Percentiles rank a stretch among this genome's conserved stretches.
Evolutionary conservation across 1,140 invertebrate genomes (phyloP).

Genomic region (Cephus cinctus): DNA sequence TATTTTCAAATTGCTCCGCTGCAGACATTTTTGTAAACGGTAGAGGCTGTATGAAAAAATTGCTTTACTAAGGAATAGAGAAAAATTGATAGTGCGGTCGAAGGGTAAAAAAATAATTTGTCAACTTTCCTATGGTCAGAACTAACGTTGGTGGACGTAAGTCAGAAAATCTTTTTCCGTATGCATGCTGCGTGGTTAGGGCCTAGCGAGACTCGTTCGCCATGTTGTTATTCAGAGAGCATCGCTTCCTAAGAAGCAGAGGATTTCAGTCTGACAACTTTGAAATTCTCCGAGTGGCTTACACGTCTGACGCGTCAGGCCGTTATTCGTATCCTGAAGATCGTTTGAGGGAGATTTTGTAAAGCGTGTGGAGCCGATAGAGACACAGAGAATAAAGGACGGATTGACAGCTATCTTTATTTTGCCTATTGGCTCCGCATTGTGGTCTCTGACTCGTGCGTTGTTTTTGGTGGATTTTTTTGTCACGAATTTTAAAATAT

Average conservation of each 20-base stretch:
- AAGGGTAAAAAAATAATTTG: not conserved
- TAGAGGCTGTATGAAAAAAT: too few relatives aligned
- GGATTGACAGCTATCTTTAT: too few relatives aligned
- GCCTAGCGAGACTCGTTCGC: constrained; percentile 12
- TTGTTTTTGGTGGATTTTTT: too few relatives aligned
- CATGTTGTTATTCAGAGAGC: constrained; percentile 40
- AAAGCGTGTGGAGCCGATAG: too few relatives aligned
- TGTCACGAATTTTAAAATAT: too few relatives aligned
- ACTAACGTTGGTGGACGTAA: constrained; percentile 15
- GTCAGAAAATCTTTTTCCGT: constrained; percentile 33
- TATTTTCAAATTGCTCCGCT: not conserved
- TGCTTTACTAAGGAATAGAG: too few relatives aligned
- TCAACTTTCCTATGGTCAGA: not conserved
- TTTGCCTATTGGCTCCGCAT: too few relatives aligned
- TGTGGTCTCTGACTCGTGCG: too few relatives aligned
- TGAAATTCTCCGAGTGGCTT: constrained; percentile 30
- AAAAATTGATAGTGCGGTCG: too few relatives aligned
- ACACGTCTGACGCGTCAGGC: constrained; percentile 1
- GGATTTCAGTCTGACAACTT: constrained; percentile 36
- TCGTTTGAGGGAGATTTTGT: not conserved
- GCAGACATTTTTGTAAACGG: not conserved
- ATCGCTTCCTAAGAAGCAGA: constrained; percentile 34
- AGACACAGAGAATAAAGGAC: too few relatives aligned
- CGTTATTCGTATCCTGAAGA: constrained; percentile 3
- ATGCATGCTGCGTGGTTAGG: constrained; percentile 32